A percentile compares a stretch with the other conserved stretches of the same genome.
Evolutionary conservation across 2,797 vertebrate species (phyloP).

Genomic region (Ptychobarbus kaznakovi): DNA sequence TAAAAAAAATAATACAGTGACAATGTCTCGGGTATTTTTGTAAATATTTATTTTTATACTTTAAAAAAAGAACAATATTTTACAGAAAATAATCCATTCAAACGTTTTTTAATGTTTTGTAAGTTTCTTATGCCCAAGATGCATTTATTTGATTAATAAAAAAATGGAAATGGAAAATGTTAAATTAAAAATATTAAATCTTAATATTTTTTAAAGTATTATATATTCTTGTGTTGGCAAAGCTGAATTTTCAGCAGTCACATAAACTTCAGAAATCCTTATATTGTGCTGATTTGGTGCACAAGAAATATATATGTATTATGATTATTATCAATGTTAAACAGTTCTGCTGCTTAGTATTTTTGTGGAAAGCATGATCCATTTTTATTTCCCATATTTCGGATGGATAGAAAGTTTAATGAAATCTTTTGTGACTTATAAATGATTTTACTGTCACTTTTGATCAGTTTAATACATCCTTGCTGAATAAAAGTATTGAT

Average conservation of each 20-base stretch:
- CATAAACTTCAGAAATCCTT: background rate
- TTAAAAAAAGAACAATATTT: background rate
- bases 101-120: background rate
- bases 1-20: background rate
- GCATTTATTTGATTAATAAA: background rate
- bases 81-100: background rate
- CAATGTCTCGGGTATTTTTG: background rate
- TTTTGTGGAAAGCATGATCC: background rate
- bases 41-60: background rate
- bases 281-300: background rate
- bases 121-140: background rate
- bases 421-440: background rate
- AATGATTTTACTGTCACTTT: background rate
- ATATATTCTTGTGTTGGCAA: background rate
- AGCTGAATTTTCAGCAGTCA: background rate
- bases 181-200: too few relatives aligned
- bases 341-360: background rate
- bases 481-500: background rate
- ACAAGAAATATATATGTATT: background rate
- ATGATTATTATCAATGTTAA: background rate
- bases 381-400: background rate
- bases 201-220: background rate
- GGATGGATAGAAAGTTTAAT: background rate
- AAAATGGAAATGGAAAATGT: too few relatives aligned
- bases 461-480: background rate